These are phyloP conservation scores for Drosophila bipectinata DNA, from an alignment of 1,140 invertebrate genomes.

Conservation along the genomic window DNA sequence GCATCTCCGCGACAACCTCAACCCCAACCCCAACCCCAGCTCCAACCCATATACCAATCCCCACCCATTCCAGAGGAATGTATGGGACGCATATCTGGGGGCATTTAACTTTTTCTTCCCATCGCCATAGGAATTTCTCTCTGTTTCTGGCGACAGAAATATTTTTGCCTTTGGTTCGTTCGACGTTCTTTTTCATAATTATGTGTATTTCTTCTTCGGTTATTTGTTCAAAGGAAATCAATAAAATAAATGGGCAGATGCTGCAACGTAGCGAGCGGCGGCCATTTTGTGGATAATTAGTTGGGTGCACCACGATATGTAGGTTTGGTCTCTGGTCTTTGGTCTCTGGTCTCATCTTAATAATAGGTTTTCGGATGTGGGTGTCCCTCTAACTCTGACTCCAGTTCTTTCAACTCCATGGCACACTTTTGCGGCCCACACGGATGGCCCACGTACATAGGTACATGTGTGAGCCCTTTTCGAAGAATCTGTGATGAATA, in stretches of 20 bases:
- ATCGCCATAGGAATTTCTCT: constrained; percentile 36
- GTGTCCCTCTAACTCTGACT: constrained; percentile 45
- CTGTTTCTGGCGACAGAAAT: constrained; percentile 54
- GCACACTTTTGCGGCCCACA: constrained; percentile 76
- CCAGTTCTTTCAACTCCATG: constrained; percentile 33
- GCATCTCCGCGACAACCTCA: not conserved
- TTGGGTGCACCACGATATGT: constrained; percentile 40
- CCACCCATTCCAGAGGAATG: constrained; percentile 38
- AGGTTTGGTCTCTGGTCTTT: constrained; percentile 9
- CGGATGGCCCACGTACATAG: constrained; percentile 55
- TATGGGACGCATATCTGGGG: constrained; percentile 70
- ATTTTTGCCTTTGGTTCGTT: constrained; percentile 35
- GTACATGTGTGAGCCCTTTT: constrained; percentile 55
- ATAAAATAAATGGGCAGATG: constrained; percentile 40
- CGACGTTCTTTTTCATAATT: constrained; percentile 44
- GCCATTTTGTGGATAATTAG: constrained; percentile 70
- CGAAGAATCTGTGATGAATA: constrained; percentile 43
- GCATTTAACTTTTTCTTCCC: constrained; percentile 64
- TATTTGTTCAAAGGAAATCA: constrained; percentile 71
- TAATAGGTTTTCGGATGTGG: constrained; percentile 28
- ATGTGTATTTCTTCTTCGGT: constrained; percentile 42
- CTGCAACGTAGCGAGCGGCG: constrained; percentile 6
- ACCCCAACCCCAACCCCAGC: not conserved
- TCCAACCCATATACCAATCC: not conserved
- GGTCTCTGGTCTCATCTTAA: too few species aligned